A percentile compares a stretch with the other conserved stretches of the same genome.
phyloP scores from a whole-genome alignment of 2,797 vertebrate genomes.

The Spinus pinus region DNA sequence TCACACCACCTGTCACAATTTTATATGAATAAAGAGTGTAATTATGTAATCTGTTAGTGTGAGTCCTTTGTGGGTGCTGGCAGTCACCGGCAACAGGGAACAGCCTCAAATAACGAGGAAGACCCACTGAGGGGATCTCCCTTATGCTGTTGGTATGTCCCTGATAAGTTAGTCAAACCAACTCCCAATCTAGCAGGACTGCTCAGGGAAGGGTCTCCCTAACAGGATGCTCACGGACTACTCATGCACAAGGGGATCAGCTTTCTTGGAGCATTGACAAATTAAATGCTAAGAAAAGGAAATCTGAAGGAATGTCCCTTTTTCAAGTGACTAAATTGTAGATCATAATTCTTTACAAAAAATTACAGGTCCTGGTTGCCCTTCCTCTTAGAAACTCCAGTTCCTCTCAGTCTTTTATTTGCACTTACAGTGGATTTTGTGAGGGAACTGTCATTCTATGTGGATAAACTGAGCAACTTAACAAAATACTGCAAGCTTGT shows the following conservation, averaged over 20 bases:
- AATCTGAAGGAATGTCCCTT: neutral
- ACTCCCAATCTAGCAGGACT: neutral
- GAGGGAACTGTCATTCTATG: constrained; percentile 16
- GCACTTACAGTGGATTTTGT: constrained; percentile 47
- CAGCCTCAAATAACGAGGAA: neutral
- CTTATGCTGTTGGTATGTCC: neutral
- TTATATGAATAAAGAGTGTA: too few species aligned
- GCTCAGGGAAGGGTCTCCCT: neutral
- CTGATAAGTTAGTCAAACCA: neutral
- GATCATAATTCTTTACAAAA: neutral
- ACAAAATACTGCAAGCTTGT: constrained; percentile 45
- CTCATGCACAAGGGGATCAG: neutral
- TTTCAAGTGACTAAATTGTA: neutral
- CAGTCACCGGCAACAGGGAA: neutral
- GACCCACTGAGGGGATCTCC: neutral
- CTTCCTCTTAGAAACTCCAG: neutral
- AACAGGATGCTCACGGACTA: accelerated
- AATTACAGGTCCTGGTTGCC: neutral
- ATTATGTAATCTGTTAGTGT: neutral
- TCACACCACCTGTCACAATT: neutral
- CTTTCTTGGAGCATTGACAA: neutral
- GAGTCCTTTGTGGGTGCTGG: accelerated
- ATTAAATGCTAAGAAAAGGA: neutral
- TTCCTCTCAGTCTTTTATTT: constrained; percentile 47
- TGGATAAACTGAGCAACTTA: constrained; percentile 38